Conservation (phyloP, 1,140 invertebrate genomes). For the Cyrtorhinus lividipennis region DNA sequence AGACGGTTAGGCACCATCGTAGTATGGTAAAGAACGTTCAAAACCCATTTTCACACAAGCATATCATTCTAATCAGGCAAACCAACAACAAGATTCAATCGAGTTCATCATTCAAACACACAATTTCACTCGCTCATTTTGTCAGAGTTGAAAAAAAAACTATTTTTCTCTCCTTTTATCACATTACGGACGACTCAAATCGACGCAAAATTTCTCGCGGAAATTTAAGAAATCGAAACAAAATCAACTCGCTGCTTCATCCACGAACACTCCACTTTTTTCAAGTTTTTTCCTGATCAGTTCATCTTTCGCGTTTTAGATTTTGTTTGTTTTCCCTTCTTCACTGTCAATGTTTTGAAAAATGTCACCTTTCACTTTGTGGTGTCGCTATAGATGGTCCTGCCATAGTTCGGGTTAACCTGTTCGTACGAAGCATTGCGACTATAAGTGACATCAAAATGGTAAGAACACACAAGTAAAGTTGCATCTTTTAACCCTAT, state of each 20-base stretch:
- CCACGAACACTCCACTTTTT: background rate
- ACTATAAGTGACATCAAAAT: slow-evolving; percentile 98
- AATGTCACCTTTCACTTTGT: slow-evolving; percentile 4
- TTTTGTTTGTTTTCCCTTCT: background rate
- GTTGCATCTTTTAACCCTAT: slow-evolving; percentile 8
- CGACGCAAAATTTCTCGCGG: too few relatives aligned
- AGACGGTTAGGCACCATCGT: too few relatives aligned
- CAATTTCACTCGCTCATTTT: too few relatives aligned
- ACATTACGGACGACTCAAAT: too few relatives aligned
- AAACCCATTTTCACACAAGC: too few relatives aligned
- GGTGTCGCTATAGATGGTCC: slow-evolving; percentile 54
- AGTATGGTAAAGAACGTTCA: too few relatives aligned
- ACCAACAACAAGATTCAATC: too few relatives aligned
- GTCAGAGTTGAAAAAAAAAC: too few relatives aligned
- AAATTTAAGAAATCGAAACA: too few relatives aligned
- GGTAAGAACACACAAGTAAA: slow-evolving; percentile 48
- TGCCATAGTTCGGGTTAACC: slow-evolving; percentile 85
- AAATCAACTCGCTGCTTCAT: background rate
- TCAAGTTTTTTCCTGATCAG: background rate
- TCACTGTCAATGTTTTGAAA: background rate
- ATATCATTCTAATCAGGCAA: too few relatives aligned
- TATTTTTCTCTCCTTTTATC: too few relatives aligned
- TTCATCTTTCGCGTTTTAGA: background rate
- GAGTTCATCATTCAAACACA: too few relatives aligned
- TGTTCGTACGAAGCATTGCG: slow-evolving; percentile 90